Evolutionary conservation across 2,888 invertebrate species (phyloP), one percentile per base, ranked within the genome.

Genomic region (Drosophila emarginata): DNA sequence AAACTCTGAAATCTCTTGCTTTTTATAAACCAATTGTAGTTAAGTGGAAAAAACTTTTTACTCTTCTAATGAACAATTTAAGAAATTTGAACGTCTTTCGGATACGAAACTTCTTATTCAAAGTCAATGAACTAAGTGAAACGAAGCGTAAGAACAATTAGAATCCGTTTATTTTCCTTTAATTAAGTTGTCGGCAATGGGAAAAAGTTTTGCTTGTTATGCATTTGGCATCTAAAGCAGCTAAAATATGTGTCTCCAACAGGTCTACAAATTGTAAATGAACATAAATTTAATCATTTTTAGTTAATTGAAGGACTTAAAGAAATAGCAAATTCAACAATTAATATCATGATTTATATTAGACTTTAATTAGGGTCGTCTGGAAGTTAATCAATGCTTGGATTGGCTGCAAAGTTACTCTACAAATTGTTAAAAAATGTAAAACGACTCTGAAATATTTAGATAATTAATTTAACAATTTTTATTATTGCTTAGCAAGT

Each of bases 181-280:
- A 52, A 52, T 52, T 52, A 28, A 52, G 52, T 26, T 52, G 28
- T n/a, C 26, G 45, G 26, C 52, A 52, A n/a, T 52, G 52, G 21
- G 52, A 11, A 45, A 45, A 45, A 45, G 15, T 45, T 45, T 45
- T 45, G 45, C 45, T 45, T 11, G 45, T 45, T 45, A 45, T 21
- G 45, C 45, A 45, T 45, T 45, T 45, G 45, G 21, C 21, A 45
- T 45, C 21, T 18, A 45, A 45, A 45, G 45, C 45, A 11, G 12
- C 45, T 12, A 0, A 45, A 45, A 6, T 45, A 45, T 45, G 45
- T 45, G 12, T 45, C 12, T 45, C 21, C 45, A 45, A 21, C 45
- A 45, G 21, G 45, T 45, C 45, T 45, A 9, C 45, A 45, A 45
- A 21, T 9, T 18, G 12, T 11, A 45, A 45, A 45, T 45, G 1